phyloP scores from a whole-genome alignment of 2,113 vertebrate species.

The Sphaerodactylus townsendi region DNA sequence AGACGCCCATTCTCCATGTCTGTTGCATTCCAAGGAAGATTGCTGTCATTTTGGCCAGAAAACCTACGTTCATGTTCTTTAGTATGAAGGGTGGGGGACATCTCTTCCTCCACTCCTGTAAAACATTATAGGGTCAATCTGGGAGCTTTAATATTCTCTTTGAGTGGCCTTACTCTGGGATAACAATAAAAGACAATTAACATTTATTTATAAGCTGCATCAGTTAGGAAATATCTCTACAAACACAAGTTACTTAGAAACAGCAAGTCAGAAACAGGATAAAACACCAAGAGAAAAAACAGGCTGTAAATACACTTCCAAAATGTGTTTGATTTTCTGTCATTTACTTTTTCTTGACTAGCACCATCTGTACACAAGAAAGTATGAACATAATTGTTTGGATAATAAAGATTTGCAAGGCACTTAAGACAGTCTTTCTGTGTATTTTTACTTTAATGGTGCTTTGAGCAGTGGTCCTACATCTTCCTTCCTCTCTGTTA shows the following conservation, averaged over 20 bases:
- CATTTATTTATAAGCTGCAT: slow-evolving; percentile 85
- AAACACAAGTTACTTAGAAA: slow-evolving; percentile 87
- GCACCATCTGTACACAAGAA: slow-evolving; percentile 91
- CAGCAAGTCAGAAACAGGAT: slow-evolving; percentile 80
- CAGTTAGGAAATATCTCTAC: slow-evolving; percentile 85
- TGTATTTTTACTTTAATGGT: slow-evolving; percentile 67
- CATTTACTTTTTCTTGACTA: slow-evolving; percentile 75
- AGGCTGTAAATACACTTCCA: slow-evolving; percentile 76
- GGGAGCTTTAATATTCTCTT: slow-evolving; percentile 55
- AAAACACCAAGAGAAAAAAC: slow-evolving; percentile 83
- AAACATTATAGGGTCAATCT: slow-evolving; percentile 37
- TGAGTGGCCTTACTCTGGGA: slow-evolving; percentile 80
- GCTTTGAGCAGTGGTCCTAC: slow-evolving; percentile 63
- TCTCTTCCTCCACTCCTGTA: slow-evolving; percentile 36
- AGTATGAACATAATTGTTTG: slow-evolving; percentile 82
- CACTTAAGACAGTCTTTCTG: slow-evolving; percentile 87
- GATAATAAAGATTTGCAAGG: slow-evolving; percentile 93
- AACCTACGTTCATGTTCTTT: slow-evolving; percentile 22
- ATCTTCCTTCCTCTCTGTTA: slow-evolving; percentile 57
- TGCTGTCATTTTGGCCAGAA: slow-evolving; percentile 27
- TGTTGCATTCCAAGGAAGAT: background rate
- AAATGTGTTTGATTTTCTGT: slow-evolving; percentile 62
- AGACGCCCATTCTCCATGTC: background rate
- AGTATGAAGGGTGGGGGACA: slow-evolving; percentile 12
- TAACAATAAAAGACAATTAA: slow-evolving; percentile 78